Conservation (phyloP, 2,113 vertebrate genomes). For the Rhinolophus sinicus region DNA sequence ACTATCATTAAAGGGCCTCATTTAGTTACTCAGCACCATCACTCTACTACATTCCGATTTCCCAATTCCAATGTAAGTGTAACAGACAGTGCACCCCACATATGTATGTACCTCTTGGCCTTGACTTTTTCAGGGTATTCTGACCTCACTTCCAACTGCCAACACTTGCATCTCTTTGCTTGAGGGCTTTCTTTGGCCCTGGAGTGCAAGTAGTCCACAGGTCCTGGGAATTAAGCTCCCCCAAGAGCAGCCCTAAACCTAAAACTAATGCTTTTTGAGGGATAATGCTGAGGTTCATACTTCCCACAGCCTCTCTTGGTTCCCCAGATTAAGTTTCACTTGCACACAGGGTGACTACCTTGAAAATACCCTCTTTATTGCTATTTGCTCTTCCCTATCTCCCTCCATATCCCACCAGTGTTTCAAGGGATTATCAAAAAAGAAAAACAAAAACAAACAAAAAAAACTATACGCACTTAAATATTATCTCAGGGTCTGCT, state of each 20-base stretch:
- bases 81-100: background rate
- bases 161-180: background rate
- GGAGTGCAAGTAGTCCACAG: no score
- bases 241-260: background rate
- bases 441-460: background rate
- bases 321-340: background rate
- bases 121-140: background rate
- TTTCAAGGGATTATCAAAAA: background rate
- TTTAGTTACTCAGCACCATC: background rate
- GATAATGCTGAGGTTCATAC: rapidly evolving
- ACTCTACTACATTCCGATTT: background rate
- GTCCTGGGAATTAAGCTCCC: background rate
- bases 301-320: background rate
- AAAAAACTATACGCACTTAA: background rate
- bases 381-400: background rate
- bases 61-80: background rate
- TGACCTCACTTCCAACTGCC: background rate
- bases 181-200: background rate
- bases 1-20: background rate
- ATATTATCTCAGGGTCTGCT: background rate
- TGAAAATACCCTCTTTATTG: background rate
- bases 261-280: background rate
- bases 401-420: background rate
- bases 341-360: background rate
- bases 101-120: background rate